Conservation (phyloP, 2,113 vertebrate genomes). For the Pollimyrus isidori region DNA sequence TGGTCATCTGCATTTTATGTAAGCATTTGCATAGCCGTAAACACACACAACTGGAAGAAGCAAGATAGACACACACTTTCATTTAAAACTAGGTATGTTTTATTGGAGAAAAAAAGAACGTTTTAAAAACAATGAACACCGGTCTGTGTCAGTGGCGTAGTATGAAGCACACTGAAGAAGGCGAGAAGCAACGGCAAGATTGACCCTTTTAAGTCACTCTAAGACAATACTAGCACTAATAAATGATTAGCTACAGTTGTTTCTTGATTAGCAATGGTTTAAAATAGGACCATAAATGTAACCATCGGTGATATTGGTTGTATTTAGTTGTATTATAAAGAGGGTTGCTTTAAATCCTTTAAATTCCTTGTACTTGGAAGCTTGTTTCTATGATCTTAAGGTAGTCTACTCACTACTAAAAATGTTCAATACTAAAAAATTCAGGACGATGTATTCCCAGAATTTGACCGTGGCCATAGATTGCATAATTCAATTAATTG, state of each 20-base stretch:
- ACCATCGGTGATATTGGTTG: conserved; percentile 16
- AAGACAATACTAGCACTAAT: conserved; percentile 31
- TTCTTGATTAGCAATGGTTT: conserved; percentile 24
- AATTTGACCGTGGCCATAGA: neutral
- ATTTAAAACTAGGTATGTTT: conserved; percentile 31
- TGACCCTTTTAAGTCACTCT: conserved; percentile 25
- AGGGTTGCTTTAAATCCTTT: conserved; percentile 21
- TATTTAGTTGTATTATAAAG: conserved; percentile 31
- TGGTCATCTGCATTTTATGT: neutral
- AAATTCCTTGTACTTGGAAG: neutral
- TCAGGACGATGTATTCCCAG: neutral
- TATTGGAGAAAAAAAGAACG: conserved; percentile 36
- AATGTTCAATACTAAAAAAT: neutral
- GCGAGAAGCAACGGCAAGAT: conserved; percentile 25
- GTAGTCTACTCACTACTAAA: conserved; percentile 17
- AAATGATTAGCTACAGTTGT: conserved; percentile 28
- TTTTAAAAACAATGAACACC: conserved; percentile 35
- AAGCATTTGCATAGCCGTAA: neutral
- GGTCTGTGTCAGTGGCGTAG: conserved; percentile 23
- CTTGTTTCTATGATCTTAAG: neutral
- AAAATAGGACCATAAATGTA: conserved; percentile 27
- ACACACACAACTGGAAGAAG: neutral
- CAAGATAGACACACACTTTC: neutral
- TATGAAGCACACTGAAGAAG: conserved; percentile 23
- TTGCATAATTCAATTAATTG: neutral